These are phyloP conservation scores for Odontothrips loti DNA, from an alignment of 2,888 invertebrate species.

Conservation along the genomic window DNA sequence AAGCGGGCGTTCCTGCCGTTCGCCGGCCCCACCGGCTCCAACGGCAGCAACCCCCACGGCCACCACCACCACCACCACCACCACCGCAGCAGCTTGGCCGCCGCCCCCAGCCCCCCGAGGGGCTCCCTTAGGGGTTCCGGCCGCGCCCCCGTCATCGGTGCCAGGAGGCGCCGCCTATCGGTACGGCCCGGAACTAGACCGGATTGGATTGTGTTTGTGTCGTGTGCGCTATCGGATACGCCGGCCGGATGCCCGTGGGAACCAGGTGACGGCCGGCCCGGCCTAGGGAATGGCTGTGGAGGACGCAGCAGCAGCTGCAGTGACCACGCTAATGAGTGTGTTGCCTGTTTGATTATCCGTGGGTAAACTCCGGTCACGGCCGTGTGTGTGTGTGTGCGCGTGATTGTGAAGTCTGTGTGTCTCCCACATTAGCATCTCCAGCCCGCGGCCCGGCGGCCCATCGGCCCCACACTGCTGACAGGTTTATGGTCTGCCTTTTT, in stretches of 20 bases:
- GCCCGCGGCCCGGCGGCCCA: constrained; percentile 38
- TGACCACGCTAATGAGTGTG: not conserved
- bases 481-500: too few species aligned
- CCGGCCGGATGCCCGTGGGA: too few species aligned
- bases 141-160: not conserved
- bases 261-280: too few species aligned
- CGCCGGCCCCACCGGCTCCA: not conserved
- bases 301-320: not conserved
- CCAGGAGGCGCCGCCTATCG: not conserved
- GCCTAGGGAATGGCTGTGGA: too few species aligned
- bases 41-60: not conserved
- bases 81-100: too few species aligned
- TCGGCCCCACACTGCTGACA: constrained; percentile 26
- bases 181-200: not conserved
- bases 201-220: too few species aligned
- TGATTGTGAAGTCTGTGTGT: too few species aligned
- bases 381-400: constrained; percentile 16
- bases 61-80: not conserved
- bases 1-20: not conserved
- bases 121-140: not conserved
- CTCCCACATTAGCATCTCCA: constrained; percentile 32
- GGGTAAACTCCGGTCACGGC: not conserved
- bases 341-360: constrained; percentile 18
- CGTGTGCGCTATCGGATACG: too few species aligned
- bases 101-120: too few species aligned